These are phyloP conservation scores for Dromius quadrimaculatus DNA, from an alignment of 2,888 invertebrate genomes.

Conservation along the genomic window DNA sequence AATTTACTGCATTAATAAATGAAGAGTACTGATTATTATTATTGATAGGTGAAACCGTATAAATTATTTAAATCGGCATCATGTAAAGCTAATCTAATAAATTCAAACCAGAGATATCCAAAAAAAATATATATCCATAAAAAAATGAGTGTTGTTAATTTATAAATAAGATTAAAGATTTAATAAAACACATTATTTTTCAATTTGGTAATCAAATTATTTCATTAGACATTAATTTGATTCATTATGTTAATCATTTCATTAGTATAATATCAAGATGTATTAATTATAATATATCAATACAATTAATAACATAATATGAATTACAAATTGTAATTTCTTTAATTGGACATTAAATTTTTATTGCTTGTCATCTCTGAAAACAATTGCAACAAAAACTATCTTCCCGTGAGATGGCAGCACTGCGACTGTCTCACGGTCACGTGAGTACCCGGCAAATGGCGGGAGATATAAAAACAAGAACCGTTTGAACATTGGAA, in stretches of 20 bases:
- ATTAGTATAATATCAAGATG: constrained; percentile 4
- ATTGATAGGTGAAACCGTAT: neutral
- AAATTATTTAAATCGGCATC: constrained; percentile 3
- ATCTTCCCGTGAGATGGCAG: constrained; percentile 26
- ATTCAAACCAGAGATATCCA: too few relatives aligned
- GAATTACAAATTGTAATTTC: neutral
- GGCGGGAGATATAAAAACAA: constrained; percentile 40
- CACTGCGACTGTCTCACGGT: constrained; percentile 15
- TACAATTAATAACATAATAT: constrained; percentile 5
- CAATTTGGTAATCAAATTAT: constrained; percentile 21
- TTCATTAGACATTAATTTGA: constrained; percentile 17
- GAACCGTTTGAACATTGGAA: constrained; percentile 12
- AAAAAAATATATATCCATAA: too few relatives aligned
- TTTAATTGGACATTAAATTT: too few relatives aligned
- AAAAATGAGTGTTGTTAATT: too few relatives aligned
- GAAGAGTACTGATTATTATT: constrained; percentile 16
- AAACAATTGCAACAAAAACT: constrained; percentile 11
- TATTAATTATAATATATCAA: neutral
- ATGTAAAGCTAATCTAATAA: neutral
- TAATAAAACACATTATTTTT: constrained; percentile 22
- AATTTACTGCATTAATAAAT: constrained; percentile 4
- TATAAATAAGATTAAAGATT: neutral
- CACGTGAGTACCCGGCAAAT: constrained; percentile 25
- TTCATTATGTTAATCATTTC: constrained; percentile 5
- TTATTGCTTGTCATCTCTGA: neutral